Evolutionary conservation across 2,113 vertebrate species (phyloP).

Genomic region (Eclectus roratus): DNA sequence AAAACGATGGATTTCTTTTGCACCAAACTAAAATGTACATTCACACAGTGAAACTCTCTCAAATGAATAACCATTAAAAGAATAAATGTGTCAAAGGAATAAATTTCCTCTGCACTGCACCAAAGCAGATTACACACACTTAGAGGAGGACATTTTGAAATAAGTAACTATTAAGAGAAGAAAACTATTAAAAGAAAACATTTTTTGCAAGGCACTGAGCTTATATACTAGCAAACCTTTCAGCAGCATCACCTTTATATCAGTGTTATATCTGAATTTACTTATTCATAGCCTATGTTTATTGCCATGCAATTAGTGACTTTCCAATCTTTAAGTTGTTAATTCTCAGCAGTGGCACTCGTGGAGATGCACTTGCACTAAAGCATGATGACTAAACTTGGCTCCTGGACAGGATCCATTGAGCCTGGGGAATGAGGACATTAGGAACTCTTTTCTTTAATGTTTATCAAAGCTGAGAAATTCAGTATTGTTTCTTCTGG

Average conservation of each 20-base stretch:
- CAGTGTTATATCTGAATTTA: constrained; percentile 45
- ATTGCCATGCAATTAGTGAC: constrained; percentile 39
- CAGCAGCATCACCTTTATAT: constrained; percentile 9
- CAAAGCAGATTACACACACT: background rate
- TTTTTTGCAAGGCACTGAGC: constrained; percentile 25
- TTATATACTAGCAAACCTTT: constrained; percentile 10
- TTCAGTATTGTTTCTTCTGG: background rate
- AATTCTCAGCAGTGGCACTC: constrained; percentile 37
- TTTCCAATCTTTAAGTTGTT: constrained; percentile 39
- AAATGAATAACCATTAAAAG: constrained; percentile 70
- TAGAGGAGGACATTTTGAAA: constrained; percentile 51
- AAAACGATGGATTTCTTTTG: constrained; percentile 39
- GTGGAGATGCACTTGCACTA: background rate
- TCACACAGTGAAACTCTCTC: constrained; percentile 14
- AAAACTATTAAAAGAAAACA: constrained; percentile 61
- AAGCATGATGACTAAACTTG: background rate
- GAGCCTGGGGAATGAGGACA: background rate
- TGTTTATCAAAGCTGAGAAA: background rate
- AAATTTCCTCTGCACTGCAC: constrained; percentile 58
- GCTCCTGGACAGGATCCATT: background rate
- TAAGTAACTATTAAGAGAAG: constrained; percentile 45
- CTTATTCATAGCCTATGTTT: constrained; percentile 31
- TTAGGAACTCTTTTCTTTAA: background rate
- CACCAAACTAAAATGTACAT: constrained; percentile 52
- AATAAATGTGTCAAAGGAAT: constrained; percentile 71